Base-by-base conservation (phyloP, 2,888 invertebrate genomes). In the Lepidochrysops patricia region DNA sequence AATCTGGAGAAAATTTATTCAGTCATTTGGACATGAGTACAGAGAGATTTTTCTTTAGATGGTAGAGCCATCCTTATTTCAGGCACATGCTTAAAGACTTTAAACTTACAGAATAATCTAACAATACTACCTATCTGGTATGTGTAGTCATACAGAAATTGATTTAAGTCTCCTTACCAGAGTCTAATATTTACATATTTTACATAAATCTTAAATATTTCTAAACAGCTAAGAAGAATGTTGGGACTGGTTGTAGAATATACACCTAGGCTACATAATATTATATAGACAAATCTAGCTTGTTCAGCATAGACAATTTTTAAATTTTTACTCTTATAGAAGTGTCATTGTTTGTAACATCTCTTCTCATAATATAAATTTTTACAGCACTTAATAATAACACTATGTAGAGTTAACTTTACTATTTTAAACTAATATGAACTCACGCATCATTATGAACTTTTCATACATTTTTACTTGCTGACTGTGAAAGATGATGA, bases 41-140 rank as follows among this genome's bases (percentile, higher is more conserved):
- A 7, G 29, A 6, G 1, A 29, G 6, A 29, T 29, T 29, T 29
- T 29, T 29, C n/a, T 29, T 2, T 4, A 19, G 4, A 3, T 19
- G 43, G 43, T 19, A 43, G 43, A 43, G 19, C 19, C 50, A 54
- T 54, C 19, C 27, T 7, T 12, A 12, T 29, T 54, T 32, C 54
- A 54, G 54, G 54, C 54, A 54, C 54, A 54, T 32, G 7, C 32
- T 13, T 54, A 54, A 29, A 52, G 29, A 19, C 19, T 54, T 19
- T 29, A 54, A 54, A 29, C 32, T 54, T 54, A 54, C 5, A 15
- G 9, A 29, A 7, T 19, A 54, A 9, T 54, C 29, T 54, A 54
- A 54, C 54, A 54, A 54, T 54, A 54, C 54, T 54, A 54, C 32
- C 54, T 54, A 54, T 54, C 54, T 54, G 54, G 54, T 54, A 32